Evolutionary conservation across 1,140 invertebrate genomes (phyloP).

Genomic region (Drosophila triauraria): DNA sequence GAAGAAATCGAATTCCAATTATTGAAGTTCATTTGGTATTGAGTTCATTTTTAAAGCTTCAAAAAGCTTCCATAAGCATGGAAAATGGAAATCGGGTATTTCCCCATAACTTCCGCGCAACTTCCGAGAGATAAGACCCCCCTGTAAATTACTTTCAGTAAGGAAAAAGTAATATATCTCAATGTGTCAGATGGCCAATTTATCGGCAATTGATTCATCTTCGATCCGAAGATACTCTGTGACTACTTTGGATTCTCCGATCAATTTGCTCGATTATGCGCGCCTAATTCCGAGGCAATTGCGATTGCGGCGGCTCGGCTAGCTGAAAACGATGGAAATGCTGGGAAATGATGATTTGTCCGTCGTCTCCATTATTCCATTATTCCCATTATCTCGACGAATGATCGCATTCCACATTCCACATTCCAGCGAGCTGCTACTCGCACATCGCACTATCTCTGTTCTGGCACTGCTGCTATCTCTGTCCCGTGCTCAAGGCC

Average conservation of each 20-base stretch:
- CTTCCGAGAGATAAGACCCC: not conserved
- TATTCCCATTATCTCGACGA: constrained; percentile 33
- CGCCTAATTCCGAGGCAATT: constrained; percentile 41
- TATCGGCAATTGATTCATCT: constrained; percentile 32
- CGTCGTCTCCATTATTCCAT: constrained; percentile 30
- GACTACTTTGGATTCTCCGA: constrained; percentile 17
- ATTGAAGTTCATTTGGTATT: not conserved
- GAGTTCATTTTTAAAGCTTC: not conserved
- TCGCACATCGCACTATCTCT: constrained; percentile 9
- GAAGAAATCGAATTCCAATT: not conserved
- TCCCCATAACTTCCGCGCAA: not conserved
- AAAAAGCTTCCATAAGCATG: not conserved
- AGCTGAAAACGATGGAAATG: constrained; percentile 10
- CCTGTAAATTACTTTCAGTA: not conserved
- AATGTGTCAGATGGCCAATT: constrained; percentile 20
- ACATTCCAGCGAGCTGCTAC: constrained; percentile 20
- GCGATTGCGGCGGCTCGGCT: constrained; percentile 10
- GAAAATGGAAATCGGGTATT: not conserved
- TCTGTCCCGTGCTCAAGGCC: constrained; percentile 35
- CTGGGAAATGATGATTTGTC: constrained; percentile 37
- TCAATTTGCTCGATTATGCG: constrained; percentile 44
- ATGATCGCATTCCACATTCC: constrained; percentile 39
- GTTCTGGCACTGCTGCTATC: constrained; percentile 5
- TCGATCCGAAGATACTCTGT: constrained; percentile 3
- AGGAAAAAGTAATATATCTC: constrained; percentile 17